phyloP scores from a whole-genome alignment of 2,797 vertebrate species.

The Tinamus major region DNA sequence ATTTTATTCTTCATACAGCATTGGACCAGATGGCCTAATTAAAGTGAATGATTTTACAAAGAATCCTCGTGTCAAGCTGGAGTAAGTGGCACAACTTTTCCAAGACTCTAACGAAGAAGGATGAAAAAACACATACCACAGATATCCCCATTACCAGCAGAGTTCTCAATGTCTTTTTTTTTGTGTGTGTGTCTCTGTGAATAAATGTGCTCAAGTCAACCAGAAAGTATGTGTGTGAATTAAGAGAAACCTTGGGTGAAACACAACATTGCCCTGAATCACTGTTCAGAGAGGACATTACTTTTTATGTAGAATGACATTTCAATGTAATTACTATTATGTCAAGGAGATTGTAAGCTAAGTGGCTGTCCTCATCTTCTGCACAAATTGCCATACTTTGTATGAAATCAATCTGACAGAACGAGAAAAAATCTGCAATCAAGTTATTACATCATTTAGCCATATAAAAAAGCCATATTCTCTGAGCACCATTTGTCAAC shows the following conservation, averaged over 20 bases:
- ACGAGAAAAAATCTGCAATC: no score
- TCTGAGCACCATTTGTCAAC: no score
- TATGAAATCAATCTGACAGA: no score
- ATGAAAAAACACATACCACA: conserved; percentile 49
- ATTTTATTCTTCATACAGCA: conserved; percentile 64
- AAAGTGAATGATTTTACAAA: conserved; percentile 78
- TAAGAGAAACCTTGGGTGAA: not conserved
- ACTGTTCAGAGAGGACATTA: not conserved
- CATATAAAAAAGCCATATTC: no score
- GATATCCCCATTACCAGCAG: conserved; percentile 15
- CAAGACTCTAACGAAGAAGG: conserved; percentile 50
- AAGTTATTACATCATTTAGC: no score
- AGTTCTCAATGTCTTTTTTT: conserved; percentile 40
- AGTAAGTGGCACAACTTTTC: conserved; percentile 39
- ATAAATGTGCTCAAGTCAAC: conserved; percentile 69
- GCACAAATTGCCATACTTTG: no score
- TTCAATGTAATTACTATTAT: not conserved
- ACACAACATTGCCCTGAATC: not conserved
- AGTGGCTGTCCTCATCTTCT: no score
- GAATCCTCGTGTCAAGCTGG: conserved; percentile 74
- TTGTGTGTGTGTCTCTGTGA: conserved; percentile 30
- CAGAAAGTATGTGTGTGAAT: not conserved
- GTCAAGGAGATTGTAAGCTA: no score
- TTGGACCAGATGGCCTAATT: conserved; percentile 76
- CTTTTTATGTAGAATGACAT: not conserved